Evolutionary conservation across 2,797 vertebrate species (phyloP).

Genomic region (Tadarida brasiliensis): DNA sequence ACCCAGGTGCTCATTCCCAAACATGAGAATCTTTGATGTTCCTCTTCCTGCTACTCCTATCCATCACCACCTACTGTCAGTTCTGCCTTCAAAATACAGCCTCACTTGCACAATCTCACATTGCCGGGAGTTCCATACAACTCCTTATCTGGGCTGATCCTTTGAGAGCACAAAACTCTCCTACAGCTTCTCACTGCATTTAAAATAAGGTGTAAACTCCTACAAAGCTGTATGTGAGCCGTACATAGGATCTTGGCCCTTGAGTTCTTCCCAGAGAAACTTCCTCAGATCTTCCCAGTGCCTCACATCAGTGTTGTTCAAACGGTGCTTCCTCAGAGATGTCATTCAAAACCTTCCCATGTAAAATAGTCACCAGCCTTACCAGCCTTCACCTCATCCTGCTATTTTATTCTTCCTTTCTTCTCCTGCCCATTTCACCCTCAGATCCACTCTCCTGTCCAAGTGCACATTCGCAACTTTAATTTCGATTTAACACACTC

Average conservation of each 20-base stretch:
- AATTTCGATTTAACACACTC: not conserved
- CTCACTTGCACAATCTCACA: not conserved
- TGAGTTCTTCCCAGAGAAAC: not conserved
- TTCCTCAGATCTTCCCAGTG: not conserved
- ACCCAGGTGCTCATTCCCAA: not conserved
- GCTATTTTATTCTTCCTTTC: not conserved
- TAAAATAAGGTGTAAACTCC: not conserved
- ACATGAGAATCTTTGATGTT: slow-evolving; percentile 7
- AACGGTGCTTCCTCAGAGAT: not conserved
- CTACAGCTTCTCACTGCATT: not conserved
- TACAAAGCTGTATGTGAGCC: not conserved
- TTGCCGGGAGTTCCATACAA: not conserved
- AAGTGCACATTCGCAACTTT: not conserved
- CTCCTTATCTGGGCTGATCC: not conserved
- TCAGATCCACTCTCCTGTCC: not conserved
- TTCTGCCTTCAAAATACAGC: not conserved
- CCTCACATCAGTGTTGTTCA: not conserved
- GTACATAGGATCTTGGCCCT: not conserved
- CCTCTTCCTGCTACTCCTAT: not conserved
- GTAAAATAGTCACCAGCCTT: not conserved
- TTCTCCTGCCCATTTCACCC: not conserved
- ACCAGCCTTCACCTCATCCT: not conserved
- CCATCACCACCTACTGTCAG: not conserved
- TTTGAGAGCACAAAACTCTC: not conserved
- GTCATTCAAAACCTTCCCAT: not conserved